phyloP scores from a whole-genome alignment of 2,113 vertebrate genomes.

The Cepphus grylle region DNA sequence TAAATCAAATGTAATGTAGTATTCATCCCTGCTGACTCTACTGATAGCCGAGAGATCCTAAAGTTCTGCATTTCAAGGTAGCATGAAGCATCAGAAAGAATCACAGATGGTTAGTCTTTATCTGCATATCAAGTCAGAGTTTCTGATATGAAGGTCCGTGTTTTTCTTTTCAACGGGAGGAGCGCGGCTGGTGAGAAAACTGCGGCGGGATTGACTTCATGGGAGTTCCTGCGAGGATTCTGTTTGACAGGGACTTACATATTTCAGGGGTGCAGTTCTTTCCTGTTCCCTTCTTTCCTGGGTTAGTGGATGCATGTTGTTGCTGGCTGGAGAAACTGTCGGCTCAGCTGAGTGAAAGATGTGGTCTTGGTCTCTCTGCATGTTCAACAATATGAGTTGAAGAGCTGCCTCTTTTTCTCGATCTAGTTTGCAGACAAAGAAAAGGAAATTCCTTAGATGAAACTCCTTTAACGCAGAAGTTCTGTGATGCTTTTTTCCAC shows the following conservation, averaged over 20 bases:
- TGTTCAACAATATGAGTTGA: not conserved
- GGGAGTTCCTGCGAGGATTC: not conserved
- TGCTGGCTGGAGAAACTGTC: not conserved
- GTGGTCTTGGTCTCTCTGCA: not conserved
- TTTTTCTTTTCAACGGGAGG: not conserved
- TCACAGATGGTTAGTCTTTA: not conserved
- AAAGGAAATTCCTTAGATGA: not conserved
- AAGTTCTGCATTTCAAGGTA: not conserved
- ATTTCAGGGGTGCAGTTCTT: not conserved
- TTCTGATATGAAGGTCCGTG: not conserved
- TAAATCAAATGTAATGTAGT: not conserved
- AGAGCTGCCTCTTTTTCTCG: not conserved
- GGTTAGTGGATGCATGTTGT: not conserved
- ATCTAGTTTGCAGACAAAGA: not conserved
- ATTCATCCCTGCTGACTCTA: not conserved
- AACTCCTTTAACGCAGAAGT: not conserved
- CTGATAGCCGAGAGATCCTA: not conserved
- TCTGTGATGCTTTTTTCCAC: not conserved
- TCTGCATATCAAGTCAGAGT: not conserved
- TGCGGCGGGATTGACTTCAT: not conserved
- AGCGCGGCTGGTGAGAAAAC: not conserved
- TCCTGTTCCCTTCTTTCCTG: not conserved
- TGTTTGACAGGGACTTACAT: not conserved
- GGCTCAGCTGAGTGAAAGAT: not conserved
- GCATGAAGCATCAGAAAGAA: not conserved